phyloP scores from a whole-genome alignment of 2,888 invertebrate genomes.

The Orchestes rusci region DNA sequence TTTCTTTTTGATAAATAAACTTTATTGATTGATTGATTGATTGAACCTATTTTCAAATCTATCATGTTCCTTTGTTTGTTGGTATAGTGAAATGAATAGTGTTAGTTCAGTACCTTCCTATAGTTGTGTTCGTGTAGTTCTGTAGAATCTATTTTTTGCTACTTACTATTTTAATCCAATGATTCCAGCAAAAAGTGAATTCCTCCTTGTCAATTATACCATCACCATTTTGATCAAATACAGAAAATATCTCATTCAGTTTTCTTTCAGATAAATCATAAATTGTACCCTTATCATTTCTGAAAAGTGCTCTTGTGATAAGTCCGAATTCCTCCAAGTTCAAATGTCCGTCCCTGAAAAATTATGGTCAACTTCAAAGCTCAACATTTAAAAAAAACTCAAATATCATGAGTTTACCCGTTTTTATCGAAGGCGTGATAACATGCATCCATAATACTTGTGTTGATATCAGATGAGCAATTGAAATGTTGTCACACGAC shows the following conservation, averaged over 20 bases:
- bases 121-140: not conserved
- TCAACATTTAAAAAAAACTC: not conserved
- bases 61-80: no score
- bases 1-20: no score
- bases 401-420: constrained; percentile 49
- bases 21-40: no score
- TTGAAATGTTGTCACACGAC: no score
- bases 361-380: not conserved
- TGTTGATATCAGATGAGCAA: no score
- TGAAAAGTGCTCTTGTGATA: constrained; percentile 78
- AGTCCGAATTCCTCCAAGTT: constrained; percentile 70
- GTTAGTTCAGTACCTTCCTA: not conserved
- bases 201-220: constrained; percentile 74
- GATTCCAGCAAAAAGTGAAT: constrained; percentile 82
- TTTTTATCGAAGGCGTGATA: constrained; percentile 86
- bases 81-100: no score
- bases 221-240: constrained; percentile 73
- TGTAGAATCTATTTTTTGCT: no score
- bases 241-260: constrained; percentile 67
- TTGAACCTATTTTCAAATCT: no score
- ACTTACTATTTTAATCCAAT: constrained; percentile 81
- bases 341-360: constrained; percentile 65
- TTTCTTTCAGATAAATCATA: constrained; percentile 67
- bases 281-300: constrained; percentile 78
- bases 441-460: constrained; percentile 86